Evolutionary conservation across 1,140 invertebrate species (phyloP).

Genomic region (Eubasilissa regina): DNA sequence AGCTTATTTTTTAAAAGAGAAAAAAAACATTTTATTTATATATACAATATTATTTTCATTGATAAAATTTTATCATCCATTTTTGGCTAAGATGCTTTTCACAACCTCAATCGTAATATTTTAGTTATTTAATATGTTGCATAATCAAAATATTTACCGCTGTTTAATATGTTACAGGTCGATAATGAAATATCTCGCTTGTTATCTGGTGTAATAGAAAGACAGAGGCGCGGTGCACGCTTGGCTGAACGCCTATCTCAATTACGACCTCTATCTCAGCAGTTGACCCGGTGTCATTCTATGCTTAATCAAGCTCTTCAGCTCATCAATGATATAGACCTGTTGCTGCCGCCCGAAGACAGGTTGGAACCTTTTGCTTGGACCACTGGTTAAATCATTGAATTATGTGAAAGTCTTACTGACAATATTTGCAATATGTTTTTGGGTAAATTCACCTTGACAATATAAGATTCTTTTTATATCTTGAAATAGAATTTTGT

Average conservation of each 20-base stretch:
- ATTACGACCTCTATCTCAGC: slow-evolving; percentile 83
- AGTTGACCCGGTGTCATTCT: slow-evolving; percentile 86
- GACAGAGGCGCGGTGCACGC: slow-evolving; percentile 87
- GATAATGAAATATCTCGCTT: slow-evolving; percentile 83
- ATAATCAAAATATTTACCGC: background rate
- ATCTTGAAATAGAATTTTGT: no score
- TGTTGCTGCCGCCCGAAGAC: slow-evolving; percentile 86
- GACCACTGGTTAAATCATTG: slow-evolving; percentile 77
- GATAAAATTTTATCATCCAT: no score
- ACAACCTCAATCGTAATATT: no score
- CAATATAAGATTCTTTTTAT: no score
- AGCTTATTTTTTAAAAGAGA: no score
- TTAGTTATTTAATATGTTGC: no score
- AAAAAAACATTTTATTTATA: no score
- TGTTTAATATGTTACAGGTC: slow-evolving; percentile 71
- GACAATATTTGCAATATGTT: no score
- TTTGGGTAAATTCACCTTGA: no score
- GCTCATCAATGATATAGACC: slow-evolving; percentile 88
- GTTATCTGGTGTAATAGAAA: slow-evolving; percentile 80
- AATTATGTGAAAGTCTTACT: background rate
- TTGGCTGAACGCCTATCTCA: slow-evolving; percentile 88
- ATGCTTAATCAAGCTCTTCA: slow-evolving; percentile 89
- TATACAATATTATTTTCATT: no score
- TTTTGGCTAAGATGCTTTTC: no score
- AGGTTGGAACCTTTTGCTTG: slow-evolving; percentile 92